Conservation (phyloP, 1,140 invertebrate genomes). For the Helicoverpa zea region DNA sequence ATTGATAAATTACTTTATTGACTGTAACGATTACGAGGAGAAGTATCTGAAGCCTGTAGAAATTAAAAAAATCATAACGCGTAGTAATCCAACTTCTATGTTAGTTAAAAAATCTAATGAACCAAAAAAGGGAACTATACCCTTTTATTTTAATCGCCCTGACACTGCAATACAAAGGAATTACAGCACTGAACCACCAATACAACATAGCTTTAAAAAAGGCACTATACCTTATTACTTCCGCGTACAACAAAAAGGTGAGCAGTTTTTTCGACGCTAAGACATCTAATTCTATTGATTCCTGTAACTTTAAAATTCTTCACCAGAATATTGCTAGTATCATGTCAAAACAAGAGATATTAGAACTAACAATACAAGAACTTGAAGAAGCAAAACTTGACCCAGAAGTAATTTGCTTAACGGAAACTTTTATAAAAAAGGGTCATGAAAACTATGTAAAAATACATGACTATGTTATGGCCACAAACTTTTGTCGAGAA, state of each 20-base stretch:
- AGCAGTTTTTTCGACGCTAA: neutral
- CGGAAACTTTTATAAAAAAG: constrained; percentile 21
- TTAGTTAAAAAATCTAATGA: neutral
- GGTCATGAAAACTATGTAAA: neutral
- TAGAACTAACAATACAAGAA: neutral
- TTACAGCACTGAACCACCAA: neutral
- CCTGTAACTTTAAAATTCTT: neutral
- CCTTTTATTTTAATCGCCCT: neutral
- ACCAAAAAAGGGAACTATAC: constrained; percentile 13
- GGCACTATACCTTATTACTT: constrained; percentile 22
- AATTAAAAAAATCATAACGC: neutral
- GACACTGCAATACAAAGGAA: neutral
- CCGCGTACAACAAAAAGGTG: neutral
- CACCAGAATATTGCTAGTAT: neutral
- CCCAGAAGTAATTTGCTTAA: neutral
- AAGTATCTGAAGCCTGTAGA: neutral
- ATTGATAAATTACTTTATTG: neutral
- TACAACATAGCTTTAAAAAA: neutral
- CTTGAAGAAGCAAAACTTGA: neutral
- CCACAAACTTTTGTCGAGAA: neutral
- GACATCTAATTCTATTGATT: neutral
- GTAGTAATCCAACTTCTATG: no score
- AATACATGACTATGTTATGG: neutral
- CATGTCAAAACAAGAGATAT: neutral
- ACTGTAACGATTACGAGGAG: neutral